phyloP scores from a whole-genome alignment of 2,113 vertebrate genomes.

The Microtus richardsoni region DNA sequence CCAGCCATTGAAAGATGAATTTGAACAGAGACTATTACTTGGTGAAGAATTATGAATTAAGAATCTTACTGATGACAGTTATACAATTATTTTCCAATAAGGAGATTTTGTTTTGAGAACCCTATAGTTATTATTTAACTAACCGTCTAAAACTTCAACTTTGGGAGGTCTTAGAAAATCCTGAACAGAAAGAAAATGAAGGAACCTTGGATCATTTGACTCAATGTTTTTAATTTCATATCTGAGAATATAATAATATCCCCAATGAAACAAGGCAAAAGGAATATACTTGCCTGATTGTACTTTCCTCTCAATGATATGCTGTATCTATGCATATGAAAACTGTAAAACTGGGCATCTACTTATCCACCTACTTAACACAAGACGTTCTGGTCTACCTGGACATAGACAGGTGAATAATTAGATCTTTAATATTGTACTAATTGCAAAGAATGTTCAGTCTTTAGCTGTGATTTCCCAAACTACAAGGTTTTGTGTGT shows the following conservation, averaged over 20 bases:
- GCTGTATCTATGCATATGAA: not conserved
- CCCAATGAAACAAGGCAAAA: not conserved
- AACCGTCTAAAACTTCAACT: not conserved
- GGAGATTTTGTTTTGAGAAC: not conserved
- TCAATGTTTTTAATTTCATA: not conserved
- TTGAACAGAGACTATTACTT: not conserved
- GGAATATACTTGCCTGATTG: not conserved
- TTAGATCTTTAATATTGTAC: constrained; percentile 32
- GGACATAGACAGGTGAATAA: not conserved
- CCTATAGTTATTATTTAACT: not conserved
- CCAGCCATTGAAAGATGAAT: not conserved
- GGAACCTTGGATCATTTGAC: not conserved
- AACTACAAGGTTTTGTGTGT: not conserved
- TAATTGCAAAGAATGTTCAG: not conserved
- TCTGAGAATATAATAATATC: not conserved
- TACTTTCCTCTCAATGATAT: not conserved
- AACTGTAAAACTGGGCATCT: not conserved
- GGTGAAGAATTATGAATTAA: not conserved
- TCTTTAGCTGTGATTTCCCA: not conserved
- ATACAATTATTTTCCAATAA: not conserved
- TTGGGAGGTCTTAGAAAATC: not conserved
- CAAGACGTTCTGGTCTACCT: not conserved
- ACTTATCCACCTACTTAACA: not conserved
- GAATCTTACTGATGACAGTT: constrained; percentile 20
- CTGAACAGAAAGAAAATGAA: not conserved